Evolutionary conservation across 2,888 invertebrate species (phyloP), one percentile per base, ranked within the genome.

Genomic region (Drosophila austrosaltans): DNA sequence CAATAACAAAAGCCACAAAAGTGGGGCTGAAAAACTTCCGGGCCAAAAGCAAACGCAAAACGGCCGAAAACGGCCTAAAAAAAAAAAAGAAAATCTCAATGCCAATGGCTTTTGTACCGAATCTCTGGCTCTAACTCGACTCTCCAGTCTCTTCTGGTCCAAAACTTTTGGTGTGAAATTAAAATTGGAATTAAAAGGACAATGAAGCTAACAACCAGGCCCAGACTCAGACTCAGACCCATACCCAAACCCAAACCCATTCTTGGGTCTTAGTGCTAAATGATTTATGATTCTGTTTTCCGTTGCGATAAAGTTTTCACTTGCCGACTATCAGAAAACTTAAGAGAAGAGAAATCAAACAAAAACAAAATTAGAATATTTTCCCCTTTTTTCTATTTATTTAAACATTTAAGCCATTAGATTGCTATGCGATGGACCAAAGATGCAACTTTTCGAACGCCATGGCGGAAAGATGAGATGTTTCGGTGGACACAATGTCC

Each of bases 111-210:
- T 48, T 48, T 48, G 39, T 44, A 44, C 53, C 25, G 10, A 36
- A 44, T 12, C 42, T 28, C 53, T 42, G 39, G 16, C 25, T 62
- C 62, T 53, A 62, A 62, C 40, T 56, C 16, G 57, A 30, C 1
- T 36, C 42, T 48, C 54, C 48, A 58, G 61, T 54, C 59, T 60
- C 59, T 60, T 57, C 4, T 36, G 7, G 66, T n/a, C 60, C 58
- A 72, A 67, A 78, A 86, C 76, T 83, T 86, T 81, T 75, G 76
- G 78, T 86, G 83, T 83, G 76, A 83, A 82, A 83, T 76, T 76
- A 70, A 75, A 80, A 76, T 82, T 78, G 78, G 69, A 78, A 86
- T 83, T 82, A 86, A 82, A 76, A 78, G 81, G 69, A 80, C 78
- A 75, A 78, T 66, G 63, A 70, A 66, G 64, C 53, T 61, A 32